Evolutionary conservation across 2,797 vertebrate species (phyloP).

Genomic region (Ambastaia sidthimunki): DNA sequence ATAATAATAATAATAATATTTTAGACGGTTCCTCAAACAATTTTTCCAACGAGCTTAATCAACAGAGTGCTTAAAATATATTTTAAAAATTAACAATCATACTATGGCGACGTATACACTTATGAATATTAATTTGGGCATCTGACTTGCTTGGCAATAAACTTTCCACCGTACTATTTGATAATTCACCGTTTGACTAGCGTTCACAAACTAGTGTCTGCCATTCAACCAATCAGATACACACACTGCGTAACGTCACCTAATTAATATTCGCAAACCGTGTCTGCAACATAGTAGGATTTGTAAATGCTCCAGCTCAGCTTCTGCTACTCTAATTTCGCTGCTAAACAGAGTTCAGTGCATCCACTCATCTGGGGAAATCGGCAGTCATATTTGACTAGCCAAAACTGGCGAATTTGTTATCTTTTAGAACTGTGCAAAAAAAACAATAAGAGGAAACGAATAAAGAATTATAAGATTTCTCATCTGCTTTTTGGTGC

Average conservation of each 20-base stretch:
- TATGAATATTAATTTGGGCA: not conserved
- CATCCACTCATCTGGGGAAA: slow-evolving; percentile 21
- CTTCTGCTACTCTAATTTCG: slow-evolving; percentile 7
- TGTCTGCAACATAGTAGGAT: slow-evolving; percentile 4
- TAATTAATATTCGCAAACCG: not conserved
- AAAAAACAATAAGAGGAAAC: not conserved
- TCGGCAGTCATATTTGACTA: slow-evolving; percentile 37
- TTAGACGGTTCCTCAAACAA: no score
- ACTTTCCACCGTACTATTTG: not conserved
- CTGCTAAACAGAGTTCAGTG: slow-evolving; percentile 17
- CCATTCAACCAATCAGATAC: slow-evolving; percentile 15
- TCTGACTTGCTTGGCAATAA: not conserved
- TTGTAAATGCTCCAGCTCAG: not conserved
- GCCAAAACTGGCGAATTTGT: slow-evolving; percentile 8
- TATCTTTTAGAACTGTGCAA: not conserved
- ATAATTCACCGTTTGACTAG: not conserved
- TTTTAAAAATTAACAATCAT: not conserved
- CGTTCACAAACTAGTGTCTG: not conserved
- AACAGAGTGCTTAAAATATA: not conserved
- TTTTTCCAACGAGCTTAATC: not conserved
- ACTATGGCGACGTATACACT: not conserved
- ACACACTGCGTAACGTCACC: not conserved
- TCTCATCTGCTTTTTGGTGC: not conserved
- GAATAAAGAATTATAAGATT: not conserved
- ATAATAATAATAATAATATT: not conserved